Base-by-base conservation (phyloP, 2,113 vertebrate species). In the Microtus oregoni region DNA sequence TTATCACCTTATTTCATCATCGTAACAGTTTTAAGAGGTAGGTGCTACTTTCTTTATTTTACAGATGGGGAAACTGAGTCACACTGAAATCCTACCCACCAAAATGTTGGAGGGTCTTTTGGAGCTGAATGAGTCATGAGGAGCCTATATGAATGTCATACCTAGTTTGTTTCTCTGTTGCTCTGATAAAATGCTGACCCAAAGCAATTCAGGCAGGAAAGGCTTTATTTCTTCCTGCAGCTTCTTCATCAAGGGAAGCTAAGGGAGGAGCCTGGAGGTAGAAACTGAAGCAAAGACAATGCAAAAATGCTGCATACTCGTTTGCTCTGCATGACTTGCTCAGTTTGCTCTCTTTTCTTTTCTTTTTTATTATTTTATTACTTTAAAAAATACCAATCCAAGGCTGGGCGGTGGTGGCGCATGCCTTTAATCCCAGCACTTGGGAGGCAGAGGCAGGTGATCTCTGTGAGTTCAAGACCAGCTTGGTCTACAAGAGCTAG, bases 31-130 rank as follows among this genome's bases (percentile, higher is more conserved):
- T 32, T 76, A 67, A 17, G 14, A 95, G 10, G 14, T 47, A 93
- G 70, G 81, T 61, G 70, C 44, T 83, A 79, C 50, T 28, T 77
- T 86, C 47, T 28, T 77, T 86, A 85, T 72, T 88, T 96, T 90
- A 86, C 28, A 86, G 4, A 83, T 77, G 72, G n/a, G 22, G 78
- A 96, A 92, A 93, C 44, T 50, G 26, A 95, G 20, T 26, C 55
- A 76, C 35, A 20, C 24, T 76, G 67, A 91, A 82, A 87, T 75
- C 76, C 26, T 41, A 87, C 55, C 24, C 14, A 58, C 4, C 24
- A 75, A 32, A 17, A 3, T 76, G 19, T 47, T 32, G 30, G n/a
- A 67, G 28, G 30, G 17, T 38, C 4, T 30, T 89, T 76, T 44
- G 30, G 67, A 92, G 55, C 11, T 47, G 77, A 85, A 3, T 65